Percentiles rank a stretch among this genome's conserved stretches.
These are phyloP conservation scores for Sphaeramia orbicularis DNA, from an alignment of 2,797 vertebrate genomes.

Conservation along the genomic window DNA sequence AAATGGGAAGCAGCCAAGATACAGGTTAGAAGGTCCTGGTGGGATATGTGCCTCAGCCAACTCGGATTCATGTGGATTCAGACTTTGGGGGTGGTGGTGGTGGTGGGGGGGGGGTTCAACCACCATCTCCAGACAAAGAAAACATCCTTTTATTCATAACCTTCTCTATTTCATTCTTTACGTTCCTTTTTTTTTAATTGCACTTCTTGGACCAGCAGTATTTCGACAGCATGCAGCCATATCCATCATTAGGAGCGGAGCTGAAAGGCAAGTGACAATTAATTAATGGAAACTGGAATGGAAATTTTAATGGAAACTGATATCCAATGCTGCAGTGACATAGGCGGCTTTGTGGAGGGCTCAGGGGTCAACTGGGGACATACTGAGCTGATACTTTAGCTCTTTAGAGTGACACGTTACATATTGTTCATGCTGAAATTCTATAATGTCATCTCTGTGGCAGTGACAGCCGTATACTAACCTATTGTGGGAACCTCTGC, in stretches of 20 bases:
- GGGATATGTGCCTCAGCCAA: conserved; percentile 50
- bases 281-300: too few relatives aligned
- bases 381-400: background rate
- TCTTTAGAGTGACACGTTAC: conserved; percentile 2
- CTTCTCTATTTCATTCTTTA: conserved; percentile 21
- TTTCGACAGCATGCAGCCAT: conserved; percentile 19
- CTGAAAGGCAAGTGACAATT: conserved; percentile 8
- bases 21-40: conserved; percentile 54
- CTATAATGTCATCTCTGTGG: background rate
- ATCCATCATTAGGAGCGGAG: conserved; percentile 8
- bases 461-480: background rate
- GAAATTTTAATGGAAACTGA: conserved; percentile 17
- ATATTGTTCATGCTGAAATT: conserved; percentile 1
- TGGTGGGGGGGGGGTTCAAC: conserved; percentile 19
- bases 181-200: background rate
- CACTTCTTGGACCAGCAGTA: background rate
- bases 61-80: conserved; percentile 51
- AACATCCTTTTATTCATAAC: conserved; percentile 61
- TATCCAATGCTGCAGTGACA: conserved; percentile 3
- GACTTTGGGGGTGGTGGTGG: conserved; percentile 17
- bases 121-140: conserved; percentile 57
- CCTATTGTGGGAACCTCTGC: background rate
- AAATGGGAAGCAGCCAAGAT: conserved; percentile 41
- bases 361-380: background rate
- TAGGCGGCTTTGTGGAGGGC: background rate